A percentile compares a stretch with the other conserved stretches of the same genome.
Conservation (phyloP, 53 echinoderm and acorn worm genomes). For the Paracentrotus lividus region DNA sequence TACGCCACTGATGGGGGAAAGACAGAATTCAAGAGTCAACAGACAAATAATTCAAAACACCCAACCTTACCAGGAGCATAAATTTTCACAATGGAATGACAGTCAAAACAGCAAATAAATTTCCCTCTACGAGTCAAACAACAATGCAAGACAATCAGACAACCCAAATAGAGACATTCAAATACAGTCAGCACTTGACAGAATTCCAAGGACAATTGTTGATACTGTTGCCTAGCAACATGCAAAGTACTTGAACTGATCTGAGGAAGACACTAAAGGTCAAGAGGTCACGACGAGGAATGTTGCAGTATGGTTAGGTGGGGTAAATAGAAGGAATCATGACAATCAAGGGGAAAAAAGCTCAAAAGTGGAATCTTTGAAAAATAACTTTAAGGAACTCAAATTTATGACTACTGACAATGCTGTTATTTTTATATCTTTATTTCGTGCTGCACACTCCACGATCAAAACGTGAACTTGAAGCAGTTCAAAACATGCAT, state of each 20-base stretch:
- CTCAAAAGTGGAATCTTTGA: neutral
- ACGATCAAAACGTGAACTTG: neutral
- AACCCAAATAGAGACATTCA: neutral
- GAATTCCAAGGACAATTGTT: constrained; percentile 34
- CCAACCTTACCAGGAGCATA: no score
- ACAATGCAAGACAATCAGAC: no score
- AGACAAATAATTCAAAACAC: no score
- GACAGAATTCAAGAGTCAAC: no score
- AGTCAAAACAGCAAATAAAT: no score
- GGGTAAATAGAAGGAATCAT: constrained; percentile 15
- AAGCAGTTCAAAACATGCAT: no score
- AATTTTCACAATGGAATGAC: no score
- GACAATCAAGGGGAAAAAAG: neutral
- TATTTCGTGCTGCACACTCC: neutral
- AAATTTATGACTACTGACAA: no score
- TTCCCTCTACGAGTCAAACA: no score
- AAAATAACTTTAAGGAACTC: no score
- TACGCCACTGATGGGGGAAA: no score
- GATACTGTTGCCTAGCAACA: constrained; percentile 55
- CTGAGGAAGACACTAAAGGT: constrained; percentile 40
- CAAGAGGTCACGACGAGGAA: constrained; percentile 49
- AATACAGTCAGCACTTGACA: neutral
- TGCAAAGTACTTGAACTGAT: constrained; percentile 44
- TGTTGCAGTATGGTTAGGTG: constrained; percentile 19
- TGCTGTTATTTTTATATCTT: neutral